Evolutionary conservation across 1,140 invertebrate genomes (phyloP).

Genomic region (Drosophila eugracilis): DNA sequence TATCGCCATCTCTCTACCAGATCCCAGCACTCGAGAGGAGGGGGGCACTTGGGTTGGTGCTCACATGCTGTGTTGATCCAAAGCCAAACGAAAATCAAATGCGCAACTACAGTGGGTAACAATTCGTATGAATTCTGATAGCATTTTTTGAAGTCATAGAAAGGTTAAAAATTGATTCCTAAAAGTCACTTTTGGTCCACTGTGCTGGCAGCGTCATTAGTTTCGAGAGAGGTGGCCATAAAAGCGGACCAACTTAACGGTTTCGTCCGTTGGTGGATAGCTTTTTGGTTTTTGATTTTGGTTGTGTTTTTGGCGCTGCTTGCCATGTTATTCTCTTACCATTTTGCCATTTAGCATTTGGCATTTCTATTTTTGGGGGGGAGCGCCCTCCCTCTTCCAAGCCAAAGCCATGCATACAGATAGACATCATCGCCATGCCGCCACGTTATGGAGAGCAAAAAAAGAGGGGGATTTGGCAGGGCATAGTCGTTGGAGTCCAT

Average conservation of each 20-base stretch:
- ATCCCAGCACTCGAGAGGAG: slow-evolving; percentile 13
- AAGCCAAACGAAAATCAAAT: slow-evolving; percentile 22
- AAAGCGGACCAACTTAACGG: slow-evolving; percentile 57
- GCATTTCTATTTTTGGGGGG: slow-evolving; percentile 54
- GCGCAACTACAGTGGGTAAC: slow-evolving; percentile 35
- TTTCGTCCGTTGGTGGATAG: slow-evolving; percentile 31
- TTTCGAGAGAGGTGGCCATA: slow-evolving; percentile 43
- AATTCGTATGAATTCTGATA: background rate
- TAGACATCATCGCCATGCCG: background rate
- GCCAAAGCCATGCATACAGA: slow-evolving; percentile 1
- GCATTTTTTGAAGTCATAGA: background rate
- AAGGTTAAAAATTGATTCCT: background rate
- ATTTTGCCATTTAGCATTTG: slow-evolving; percentile 49
- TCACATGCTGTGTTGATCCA: background rate
- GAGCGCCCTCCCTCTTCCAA: slow-evolving; percentile 35
- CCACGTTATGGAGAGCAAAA: background rate
- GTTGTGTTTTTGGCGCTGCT: slow-evolving; percentile 33
- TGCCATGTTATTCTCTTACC: slow-evolving; percentile 22
- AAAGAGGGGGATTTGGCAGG: background rate
- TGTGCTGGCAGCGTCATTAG: slow-evolving; percentile 22
- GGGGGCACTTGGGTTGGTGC: background rate
- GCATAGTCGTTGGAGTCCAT: slow-evolving; percentile 11
- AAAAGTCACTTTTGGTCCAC: slow-evolving; percentile 6
- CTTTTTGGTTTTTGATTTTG: slow-evolving; percentile 5
- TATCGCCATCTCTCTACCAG: slow-evolving; percentile 26